Evolutionary conservation across 1,140 invertebrate genomes (phyloP), one percentile per base, ranked within the genome.

Genomic region (Dendroctonus valens): DNA sequence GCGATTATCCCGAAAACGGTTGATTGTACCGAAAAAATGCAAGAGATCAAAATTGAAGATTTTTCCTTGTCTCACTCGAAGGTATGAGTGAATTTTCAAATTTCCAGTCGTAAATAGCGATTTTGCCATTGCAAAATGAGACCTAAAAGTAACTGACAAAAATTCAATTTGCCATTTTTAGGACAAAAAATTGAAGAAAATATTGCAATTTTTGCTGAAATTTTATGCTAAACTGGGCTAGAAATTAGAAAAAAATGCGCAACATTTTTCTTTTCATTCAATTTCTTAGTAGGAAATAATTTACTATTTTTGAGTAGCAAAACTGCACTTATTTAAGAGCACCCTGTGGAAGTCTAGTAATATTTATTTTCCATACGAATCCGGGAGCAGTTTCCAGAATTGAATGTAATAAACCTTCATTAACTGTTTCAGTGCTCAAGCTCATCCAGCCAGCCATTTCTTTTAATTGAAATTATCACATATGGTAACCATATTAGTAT

Each of bases 401-500:
- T 46, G 12, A 46, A 46, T 46, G 12, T 11, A 57, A 38, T 37
- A 57, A 40, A 57, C 11, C 12, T 41, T 37, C 14, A 41, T 57
- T 57, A 57, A 9, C 8, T 46, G 12, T 11, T 11, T 11, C 42
- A 46, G 12, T 46, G 12, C 12, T 46, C 12, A 46, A 46, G 26
- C 26, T 26, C 26, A 26, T 26, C 26, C 26, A 26, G 26, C 26
- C 26, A 26, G 26, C 26, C 26, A 26, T 26, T 57, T 57, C 14
- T 57, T 57, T 41, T 41, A 57, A 41, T 37, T 11, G 39, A 38
- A 40, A 14, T 40, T 44, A 50, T 12, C 46, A 15, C 59, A 60
- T 60, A 51, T 60, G 59, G 38, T 60, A 51, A 14, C 59, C 59
- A 60, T 40, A 60, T 60, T 60, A 60, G n/a, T 40, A 60, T 60